A percentile compares a stretch with the other conserved stretches of the same genome.
phyloP scores from a whole-genome alignment of 2,113 vertebrate genomes.

The Erinaceus europaeus region DNA sequence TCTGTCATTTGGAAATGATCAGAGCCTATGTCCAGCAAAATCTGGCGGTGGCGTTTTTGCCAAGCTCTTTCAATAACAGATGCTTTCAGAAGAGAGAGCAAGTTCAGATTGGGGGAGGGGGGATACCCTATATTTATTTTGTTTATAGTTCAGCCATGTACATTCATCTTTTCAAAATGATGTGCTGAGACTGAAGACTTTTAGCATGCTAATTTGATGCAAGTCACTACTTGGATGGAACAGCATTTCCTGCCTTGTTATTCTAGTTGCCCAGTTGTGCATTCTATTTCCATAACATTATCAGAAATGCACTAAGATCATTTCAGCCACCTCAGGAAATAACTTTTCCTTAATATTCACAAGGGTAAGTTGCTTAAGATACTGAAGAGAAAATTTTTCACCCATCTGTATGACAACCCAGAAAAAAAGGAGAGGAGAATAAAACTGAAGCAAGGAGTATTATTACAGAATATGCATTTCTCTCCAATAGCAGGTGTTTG shows the following conservation, averaged over 20 bases:
- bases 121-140: slow-evolving; percentile 16
- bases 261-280: not conserved
- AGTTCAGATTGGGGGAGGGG: not conserved
- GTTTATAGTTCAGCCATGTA: not conserved
- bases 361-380: not conserved
- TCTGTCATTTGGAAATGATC: slow-evolving; percentile 74
- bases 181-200: not conserved
- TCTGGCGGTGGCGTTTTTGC: slow-evolving; percentile 65
- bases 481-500: not conserved
- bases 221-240: not conserved
- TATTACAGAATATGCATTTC: not conserved
- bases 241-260: not conserved
- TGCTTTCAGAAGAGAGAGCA: slow-evolving; percentile 32
- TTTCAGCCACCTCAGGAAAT: not conserved
- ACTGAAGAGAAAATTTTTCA: not conserved
- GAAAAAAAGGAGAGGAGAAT: not conserved
- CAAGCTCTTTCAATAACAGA: slow-evolving; percentile 50
- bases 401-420: not conserved
- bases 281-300: not conserved
- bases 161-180: not conserved
- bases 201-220: not conserved
- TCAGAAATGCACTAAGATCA: not conserved
- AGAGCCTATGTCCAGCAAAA: slow-evolving; percentile 59
- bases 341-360: not conserved
- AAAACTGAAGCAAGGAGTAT: not conserved